Percentiles rank a stretch among this genome's conserved stretches.
Conservation (phyloP, 1,140 invertebrate species). For the Cephus cinctus region DNA sequence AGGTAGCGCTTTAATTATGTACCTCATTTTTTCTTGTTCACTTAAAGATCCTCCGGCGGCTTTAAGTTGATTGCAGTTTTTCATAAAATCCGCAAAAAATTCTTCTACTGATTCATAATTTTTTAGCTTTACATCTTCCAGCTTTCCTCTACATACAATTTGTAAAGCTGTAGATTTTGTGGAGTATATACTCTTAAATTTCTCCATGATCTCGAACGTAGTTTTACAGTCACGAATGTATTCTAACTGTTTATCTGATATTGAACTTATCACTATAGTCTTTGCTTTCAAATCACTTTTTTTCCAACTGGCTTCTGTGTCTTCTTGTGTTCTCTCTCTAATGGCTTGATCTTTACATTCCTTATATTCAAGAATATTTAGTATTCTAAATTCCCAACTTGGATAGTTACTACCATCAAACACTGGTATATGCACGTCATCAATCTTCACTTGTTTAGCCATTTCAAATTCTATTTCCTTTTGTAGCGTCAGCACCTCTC, state of each 20-base stretch:
- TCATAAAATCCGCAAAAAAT: conserved; percentile 38
- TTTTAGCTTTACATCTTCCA: conserved; percentile 7
- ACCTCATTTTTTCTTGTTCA: conserved; percentile 36
- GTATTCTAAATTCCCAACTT: conserved; percentile 16
- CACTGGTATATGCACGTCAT: conserved; percentile 15
- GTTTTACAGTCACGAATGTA: conserved; percentile 11
- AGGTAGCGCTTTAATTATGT: conserved; percentile 27
- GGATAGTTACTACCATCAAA: conserved; percentile 18
- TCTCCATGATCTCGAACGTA: conserved; percentile 12
- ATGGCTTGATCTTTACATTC: conserved; percentile 11
- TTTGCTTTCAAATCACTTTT: conserved; percentile 14
- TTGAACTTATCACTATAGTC: conserved; percentile 19
- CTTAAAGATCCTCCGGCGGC: conserved; percentile 26
- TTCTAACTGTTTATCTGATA: conserved; percentile 22
- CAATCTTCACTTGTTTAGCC: conserved; percentile 11
- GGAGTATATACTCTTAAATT: conserved; percentile 10
- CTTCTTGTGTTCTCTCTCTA: conserved; percentile 5
- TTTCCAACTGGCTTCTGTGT: conserved; percentile 9
- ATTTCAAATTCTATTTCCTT: conserved; percentile 3
- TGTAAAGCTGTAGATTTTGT: conserved; percentile 5
- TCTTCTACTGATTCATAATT: conserved; percentile 28
- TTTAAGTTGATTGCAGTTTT: conserved; percentile 33
- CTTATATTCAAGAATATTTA: conserved; percentile 19
- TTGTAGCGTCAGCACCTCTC: neutral
- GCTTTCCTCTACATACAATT: conserved; percentile 3